Percentiles rank a stretch among this genome's conserved stretches.
These are phyloP conservation scores for Tetranychus truncatus DNA, from an alignment of 2,888 invertebrate species.

Conservation along the genomic window DNA sequence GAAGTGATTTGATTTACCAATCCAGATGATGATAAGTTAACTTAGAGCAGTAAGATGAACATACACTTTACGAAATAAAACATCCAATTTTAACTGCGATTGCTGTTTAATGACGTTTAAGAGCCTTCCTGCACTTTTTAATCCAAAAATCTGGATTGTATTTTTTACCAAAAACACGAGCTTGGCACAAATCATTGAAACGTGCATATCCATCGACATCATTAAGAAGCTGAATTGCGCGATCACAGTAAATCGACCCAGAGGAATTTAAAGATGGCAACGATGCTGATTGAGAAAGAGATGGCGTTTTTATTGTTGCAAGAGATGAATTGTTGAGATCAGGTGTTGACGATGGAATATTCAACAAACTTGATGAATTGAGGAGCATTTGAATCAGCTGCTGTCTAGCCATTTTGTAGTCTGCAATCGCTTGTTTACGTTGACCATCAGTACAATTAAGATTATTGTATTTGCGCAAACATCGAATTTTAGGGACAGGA, in stretches of 20 bases:
- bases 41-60: too few species aligned
- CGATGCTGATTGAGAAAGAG: neutral
- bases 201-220: neutral
- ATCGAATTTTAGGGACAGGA: neutral
- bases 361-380: neutral
- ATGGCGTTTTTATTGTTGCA: neutral
- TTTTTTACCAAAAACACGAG: neutral
- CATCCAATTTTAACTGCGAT: too few species aligned
- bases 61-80: too few species aligned
- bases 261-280: neutral
- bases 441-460: neutral
- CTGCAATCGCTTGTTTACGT: neutral
- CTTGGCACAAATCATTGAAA: neutral
- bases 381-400: neutral
- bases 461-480: neutral
- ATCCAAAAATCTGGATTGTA: conserved; percentile 9
- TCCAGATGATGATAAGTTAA: too few species aligned
- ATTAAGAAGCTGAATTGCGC: neutral
- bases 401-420: neutral
- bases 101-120: neutral
- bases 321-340: neutral
- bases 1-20: too few species aligned
- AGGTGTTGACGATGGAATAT: neutral
- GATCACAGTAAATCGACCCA: neutral
- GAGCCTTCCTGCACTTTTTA: neutral